Base-by-base conservation (phyloP, 1,140 invertebrate genomes). In the Teleopsis dalmanni region DNA sequence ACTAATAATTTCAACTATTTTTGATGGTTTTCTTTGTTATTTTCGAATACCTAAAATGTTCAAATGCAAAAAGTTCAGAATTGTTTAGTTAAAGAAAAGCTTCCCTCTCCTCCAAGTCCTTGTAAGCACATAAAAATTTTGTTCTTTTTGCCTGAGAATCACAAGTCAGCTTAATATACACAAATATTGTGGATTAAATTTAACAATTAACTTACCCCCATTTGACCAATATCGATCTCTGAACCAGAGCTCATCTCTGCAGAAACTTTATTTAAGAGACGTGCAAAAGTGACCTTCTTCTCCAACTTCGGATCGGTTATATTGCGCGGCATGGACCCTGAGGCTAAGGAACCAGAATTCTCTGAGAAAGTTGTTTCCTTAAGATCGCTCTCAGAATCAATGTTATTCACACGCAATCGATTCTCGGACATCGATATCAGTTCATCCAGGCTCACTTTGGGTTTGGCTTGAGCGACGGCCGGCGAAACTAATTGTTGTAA, bases 271-370 rank as follows among this genome's bases (percentile, higher is more conserved):
- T 81, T 83, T 19, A 85, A 65, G 23, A 87, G 65, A 52, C 83
- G 74, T 7, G 84, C 84, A 61, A 87, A 87, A 1, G 83, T 85
- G 1, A 87, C 84, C 69, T 85, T 84, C 65, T 84, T 85, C 56
- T 84, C 83, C 41, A 82, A 64, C 58, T 83, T 84, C 25, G 76
- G 77, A 65, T 81, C 79, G 27, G 70, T 74, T 44, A 80, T 70
- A 52, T 75, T 77, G 3, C 74, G 71, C 13, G 75, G 72, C 0
- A 75, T 74, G 8, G 74, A 72, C 0, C 75, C 74, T 3, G 72
- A 70, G 3, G 67, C 42, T 18, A 45, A 23, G 1, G 51, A 53
- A n/a, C 42, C 69, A 0, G 73, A 73, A 6, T 60, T 71, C 55
- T 74, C 72, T 11, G 66, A 73, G 52, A 82, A 80, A 41, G 77